Evolutionary conservation across 2,888 invertebrate genomes (phyloP), one percentile per base, ranked within the genome.

Genomic region (Terebella lapidaria): DNA sequence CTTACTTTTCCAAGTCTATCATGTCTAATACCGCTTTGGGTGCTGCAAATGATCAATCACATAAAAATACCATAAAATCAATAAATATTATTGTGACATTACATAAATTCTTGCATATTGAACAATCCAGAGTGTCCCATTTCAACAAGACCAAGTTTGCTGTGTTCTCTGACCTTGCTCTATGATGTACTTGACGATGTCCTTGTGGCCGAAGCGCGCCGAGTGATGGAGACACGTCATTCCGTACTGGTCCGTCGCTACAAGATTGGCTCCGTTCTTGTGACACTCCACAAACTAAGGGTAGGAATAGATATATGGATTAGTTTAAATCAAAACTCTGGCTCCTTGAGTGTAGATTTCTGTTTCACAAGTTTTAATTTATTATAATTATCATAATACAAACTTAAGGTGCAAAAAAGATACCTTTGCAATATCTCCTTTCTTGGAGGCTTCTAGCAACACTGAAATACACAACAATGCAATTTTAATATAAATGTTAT

Each of bases 151-250:
- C 10, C 42, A 10, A 35, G 42, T n/a, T 35, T 10, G 10, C n/a
- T n/a, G n/a, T 18, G 1, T 28, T 10, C 15, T 22, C 56, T 65
- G 60, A 76, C 81, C 81, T 80, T 88, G 87, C 58, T 91, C 88
- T 64, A 94, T 87, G 68, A 94, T 85, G 80, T 91, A 94, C 81
- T 90, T 89, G 62, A 94, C 89, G 69, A 94, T 88, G 75, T 93
- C 91, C 78, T 89, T 91, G 83, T 93, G 89, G 54, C 94, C 94
- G 78, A 89, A 89, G 65, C 90, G 86, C 58, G 92, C 89, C 35
- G 92, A 92, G 71, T 92, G 86, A 82, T 95, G 95, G 67, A 95
- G 84, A 57, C 92, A 90, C 30, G 94, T 94, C 83, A 93, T 92
- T 20, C 94, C 94, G 58, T 75, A 75, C 63, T 74, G 74, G 63